Conservation (phyloP, 2,888 invertebrate species). For the Biston stratarius region DNA sequence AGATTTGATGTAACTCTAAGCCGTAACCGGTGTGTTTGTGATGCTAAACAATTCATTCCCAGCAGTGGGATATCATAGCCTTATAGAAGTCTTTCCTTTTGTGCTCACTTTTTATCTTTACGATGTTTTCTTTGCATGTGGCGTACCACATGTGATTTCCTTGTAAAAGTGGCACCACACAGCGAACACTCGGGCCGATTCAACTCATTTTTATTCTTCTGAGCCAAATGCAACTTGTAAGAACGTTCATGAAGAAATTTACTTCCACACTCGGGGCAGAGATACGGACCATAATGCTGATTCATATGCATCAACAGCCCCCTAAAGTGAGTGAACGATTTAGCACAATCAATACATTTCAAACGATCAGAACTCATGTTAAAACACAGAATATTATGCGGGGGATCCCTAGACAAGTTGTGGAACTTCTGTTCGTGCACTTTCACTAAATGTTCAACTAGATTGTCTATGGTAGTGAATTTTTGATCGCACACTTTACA, state of each 20-base stretch:
- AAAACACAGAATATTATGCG: slow-evolving; percentile 6
- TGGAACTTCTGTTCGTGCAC: background rate
- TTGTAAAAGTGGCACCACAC: background rate
- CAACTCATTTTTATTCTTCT: background rate
- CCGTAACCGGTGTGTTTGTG: too few relatives aligned
- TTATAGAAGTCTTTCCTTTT: too few relatives aligned
- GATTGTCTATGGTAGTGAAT: background rate
- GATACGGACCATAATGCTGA: slow-evolving; percentile 1
- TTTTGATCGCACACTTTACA: background rate
- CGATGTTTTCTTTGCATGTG: background rate
- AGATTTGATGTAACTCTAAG: too few relatives aligned
- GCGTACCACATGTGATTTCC: background rate
- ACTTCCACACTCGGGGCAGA: background rate
- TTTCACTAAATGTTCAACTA: background rate
- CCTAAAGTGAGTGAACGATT: background rate
- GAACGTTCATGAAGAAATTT: slow-evolving; percentile 2
- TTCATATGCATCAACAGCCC: slow-evolving; percentile 5
- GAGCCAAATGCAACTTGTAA: background rate
- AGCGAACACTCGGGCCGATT: background rate
- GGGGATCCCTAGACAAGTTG: background rate
- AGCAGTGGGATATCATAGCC: too few relatives aligned
- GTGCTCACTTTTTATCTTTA: background rate
- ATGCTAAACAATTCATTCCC: too few relatives aligned
- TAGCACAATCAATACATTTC: background rate
- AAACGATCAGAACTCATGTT: background rate